Evolutionary conservation across 2,113 vertebrate species (phyloP).

Genomic region (Fukomys damarensis): DNA sequence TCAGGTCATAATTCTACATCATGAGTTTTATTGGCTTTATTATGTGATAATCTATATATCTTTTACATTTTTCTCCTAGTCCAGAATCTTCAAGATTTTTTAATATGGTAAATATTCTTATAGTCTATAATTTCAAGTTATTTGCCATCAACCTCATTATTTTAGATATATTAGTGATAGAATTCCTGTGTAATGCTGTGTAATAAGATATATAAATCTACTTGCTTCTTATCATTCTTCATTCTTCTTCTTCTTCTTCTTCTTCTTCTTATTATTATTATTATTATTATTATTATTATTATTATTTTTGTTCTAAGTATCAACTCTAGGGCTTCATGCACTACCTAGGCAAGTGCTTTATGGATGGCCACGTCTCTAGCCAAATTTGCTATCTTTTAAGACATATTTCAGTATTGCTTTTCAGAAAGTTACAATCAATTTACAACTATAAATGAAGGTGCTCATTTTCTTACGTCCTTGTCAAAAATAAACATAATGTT

Average conservation of each 20-base stretch:
- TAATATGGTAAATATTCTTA: neutral
- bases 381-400: neutral
- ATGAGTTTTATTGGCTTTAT: constrained; percentile 6
- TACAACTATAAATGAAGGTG: neutral
- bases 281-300: neutral
- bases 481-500: neutral
- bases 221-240: no score
- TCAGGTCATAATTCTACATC: neutral
- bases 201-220: neutral
- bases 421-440: neutral
- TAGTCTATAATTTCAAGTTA: neutral
- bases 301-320: neutral
- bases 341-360: neutral
- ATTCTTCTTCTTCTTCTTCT: no score
- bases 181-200: neutral
- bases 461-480: neutral
- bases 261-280: neutral
- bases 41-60: neutral
- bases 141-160: neutral
- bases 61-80: neutral
- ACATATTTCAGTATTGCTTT: neutral
- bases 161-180: neutral
- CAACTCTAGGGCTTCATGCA: neutral
- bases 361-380: neutral
- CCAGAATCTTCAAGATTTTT: neutral